Evolutionary conservation across 2,797 vertebrate genomes (phyloP).

Genomic region (Synanceia verrucosa): DNA sequence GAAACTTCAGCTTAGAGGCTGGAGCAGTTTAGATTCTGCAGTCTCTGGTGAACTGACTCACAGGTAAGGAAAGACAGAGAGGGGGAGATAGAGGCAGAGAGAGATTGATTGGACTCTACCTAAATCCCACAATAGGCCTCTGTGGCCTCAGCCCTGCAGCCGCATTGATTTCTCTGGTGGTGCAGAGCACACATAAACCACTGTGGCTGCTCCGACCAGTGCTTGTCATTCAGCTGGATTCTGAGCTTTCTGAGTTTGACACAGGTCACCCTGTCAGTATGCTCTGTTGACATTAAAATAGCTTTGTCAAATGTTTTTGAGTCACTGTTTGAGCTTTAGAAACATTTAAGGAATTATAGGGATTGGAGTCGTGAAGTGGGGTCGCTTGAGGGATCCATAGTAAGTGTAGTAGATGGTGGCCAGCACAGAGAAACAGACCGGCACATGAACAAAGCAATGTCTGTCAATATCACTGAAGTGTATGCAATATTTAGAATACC

Average conservation of each 20-base stretch:
- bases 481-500: no score
- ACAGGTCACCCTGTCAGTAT: conserved; percentile 17
- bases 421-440: background rate
- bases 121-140: conserved; percentile 66
- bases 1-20: conserved; percentile 54
- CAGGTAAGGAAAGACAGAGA: conserved; percentile 47
- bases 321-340: background rate
- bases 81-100: conserved; percentile 43
- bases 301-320: background rate
- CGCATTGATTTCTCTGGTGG: conserved; percentile 76
- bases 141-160: conserved; percentile 68
- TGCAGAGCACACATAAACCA: conserved; percentile 73
- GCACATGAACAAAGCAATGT: background rate
- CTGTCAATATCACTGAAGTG: no score
- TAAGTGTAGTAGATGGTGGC: background rate
- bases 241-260: conserved; percentile 24
- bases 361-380: background rate
- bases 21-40: conserved; percentile 37
- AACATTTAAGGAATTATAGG: background rate
- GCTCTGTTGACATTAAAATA: background rate
- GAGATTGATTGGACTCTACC: conserved; percentile 74
- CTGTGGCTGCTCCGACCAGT: conserved; percentile 31
- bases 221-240: conserved; percentile 35
- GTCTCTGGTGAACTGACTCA: conserved; percentile 54
- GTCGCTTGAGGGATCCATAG: background rate